These are phyloP conservation scores for Semnornis frantzii DNA, from an alignment of 2,113 vertebrate species.

Conservation along the genomic window DNA sequence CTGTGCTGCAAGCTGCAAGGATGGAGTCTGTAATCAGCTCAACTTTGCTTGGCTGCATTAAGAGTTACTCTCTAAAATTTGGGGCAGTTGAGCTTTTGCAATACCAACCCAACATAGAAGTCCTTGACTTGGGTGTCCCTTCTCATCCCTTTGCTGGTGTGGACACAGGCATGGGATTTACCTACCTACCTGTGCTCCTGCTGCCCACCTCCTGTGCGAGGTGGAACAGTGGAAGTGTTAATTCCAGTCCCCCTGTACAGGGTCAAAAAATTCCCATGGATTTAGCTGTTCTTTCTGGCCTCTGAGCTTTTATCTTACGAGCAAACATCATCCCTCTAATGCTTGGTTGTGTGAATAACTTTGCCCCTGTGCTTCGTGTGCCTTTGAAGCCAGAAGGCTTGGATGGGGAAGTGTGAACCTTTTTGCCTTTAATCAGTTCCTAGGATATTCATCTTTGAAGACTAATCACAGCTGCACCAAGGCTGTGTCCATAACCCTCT, in stretches of 20 bases:
- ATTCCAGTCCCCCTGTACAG: background rate
- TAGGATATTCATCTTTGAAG: background rate
- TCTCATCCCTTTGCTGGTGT: background rate
- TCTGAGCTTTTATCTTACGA: constrained; percentile 21
- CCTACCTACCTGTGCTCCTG: background rate
- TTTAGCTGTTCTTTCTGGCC: constrained; percentile 13
- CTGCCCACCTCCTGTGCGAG: background rate
- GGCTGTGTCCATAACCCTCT: constrained; percentile 12
- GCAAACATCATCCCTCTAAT: background rate
- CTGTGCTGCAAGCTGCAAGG: background rate
- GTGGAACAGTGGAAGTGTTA: background rate
- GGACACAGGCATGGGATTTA: background rate
- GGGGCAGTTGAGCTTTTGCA: background rate
- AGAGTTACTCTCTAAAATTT: background rate
- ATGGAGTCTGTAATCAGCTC: background rate
- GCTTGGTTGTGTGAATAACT: background rate
- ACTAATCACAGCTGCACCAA: background rate
- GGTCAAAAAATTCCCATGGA: background rate
- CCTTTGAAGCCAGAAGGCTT: constrained; percentile 9
- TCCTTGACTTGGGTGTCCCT: background rate
- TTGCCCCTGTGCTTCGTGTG: background rate
- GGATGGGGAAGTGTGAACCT: background rate
- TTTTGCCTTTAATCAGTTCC: background rate
- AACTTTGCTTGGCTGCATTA: background rate
- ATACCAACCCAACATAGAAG: rapidly evolving